phyloP scores from a whole-genome alignment of 2,113 vertebrate species.

The Engraulis encrasicolus region DNA sequence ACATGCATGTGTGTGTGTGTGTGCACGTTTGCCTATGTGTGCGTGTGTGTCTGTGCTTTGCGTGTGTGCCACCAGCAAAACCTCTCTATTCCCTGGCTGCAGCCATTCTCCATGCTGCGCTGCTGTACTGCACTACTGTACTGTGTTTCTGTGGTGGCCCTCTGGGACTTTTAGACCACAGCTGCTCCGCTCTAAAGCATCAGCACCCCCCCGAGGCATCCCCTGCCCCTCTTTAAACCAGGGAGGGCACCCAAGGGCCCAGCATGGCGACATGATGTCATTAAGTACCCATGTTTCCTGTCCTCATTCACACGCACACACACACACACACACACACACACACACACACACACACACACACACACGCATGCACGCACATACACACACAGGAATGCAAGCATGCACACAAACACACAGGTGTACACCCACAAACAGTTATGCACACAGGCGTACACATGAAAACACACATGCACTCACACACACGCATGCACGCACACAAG shows the following conservation, averaged over 20 bases:
- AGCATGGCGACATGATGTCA: constrained; percentile 38
- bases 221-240: neutral
- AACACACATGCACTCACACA: neutral
- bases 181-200: constrained; percentile 3
- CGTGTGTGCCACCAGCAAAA: too few relatives aligned
- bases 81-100: too few relatives aligned
- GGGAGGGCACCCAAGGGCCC: neutral
- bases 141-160: neutral
- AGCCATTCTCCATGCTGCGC: neutral
- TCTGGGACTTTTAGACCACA: neutral
- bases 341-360: neutral
- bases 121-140: too few relatives aligned
- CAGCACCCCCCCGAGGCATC: neutral
- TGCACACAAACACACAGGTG: too few relatives aligned
- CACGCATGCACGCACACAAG: neutral
- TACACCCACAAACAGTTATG: too few relatives aligned
- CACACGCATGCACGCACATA: too few relatives aligned
- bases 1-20: too few relatives aligned
- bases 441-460: too few relatives aligned
- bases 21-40: too few relatives aligned
- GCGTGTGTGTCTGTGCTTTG: too few relatives aligned
- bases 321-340: constrained; percentile 33
- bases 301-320: neutral
- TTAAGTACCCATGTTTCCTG: neutral
- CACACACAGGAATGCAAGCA: too few relatives aligned